Conservation (phyloP, 2,797 vertebrate genomes). For the Acomys russatus region DNA sequence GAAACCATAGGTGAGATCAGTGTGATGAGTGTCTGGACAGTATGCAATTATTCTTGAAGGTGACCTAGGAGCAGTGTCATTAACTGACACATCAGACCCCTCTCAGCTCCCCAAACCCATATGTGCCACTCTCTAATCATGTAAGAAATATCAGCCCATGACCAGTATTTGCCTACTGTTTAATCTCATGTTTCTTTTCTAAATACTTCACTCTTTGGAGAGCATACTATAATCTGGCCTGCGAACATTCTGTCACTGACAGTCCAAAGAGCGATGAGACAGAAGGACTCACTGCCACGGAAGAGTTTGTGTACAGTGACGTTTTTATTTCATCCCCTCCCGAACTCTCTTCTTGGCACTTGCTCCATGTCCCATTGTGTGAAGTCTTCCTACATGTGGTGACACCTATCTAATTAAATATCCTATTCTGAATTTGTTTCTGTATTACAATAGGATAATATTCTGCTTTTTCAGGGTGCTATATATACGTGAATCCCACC, state of each 20-base stretch:
- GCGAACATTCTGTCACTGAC: background rate
- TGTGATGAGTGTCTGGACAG: no score
- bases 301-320: background rate
- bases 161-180: background rate
- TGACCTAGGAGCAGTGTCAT: no score
- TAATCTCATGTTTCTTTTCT: background rate
- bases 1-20: no score
- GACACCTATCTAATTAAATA: slow-evolving; percentile 7
- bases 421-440: background rate
- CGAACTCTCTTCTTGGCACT: background rate
- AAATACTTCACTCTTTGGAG: background rate
- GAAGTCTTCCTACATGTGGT: background rate
- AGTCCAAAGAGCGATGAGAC: background rate
- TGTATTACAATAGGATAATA: background rate
- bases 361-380: background rate
- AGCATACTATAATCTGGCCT: background rate
- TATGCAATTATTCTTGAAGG: no score
- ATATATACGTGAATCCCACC: background rate
- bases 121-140: background rate
- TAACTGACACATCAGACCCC: no score
- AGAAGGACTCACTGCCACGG: background rate
- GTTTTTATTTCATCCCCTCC: background rate
- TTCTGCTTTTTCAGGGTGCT: background rate
- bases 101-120: no score
- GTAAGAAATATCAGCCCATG: background rate